phyloP scores from a whole-genome alignment of 2,888 invertebrate species.

The Sphaeridia pumilis region DNA sequence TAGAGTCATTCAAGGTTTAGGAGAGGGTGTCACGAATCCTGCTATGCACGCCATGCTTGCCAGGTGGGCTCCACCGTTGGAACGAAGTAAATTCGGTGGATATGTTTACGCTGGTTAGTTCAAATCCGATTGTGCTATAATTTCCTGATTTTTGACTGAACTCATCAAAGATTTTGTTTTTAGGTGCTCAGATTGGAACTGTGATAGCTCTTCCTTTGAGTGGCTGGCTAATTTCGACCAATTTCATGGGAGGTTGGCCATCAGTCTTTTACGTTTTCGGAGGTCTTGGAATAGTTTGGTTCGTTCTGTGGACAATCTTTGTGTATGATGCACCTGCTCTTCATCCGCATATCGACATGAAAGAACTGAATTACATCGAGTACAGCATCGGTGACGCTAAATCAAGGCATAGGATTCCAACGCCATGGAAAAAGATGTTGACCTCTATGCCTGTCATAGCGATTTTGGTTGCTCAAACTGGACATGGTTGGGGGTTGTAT shows the following conservation, averaged over 20 bases:
- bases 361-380: slow-evolving; percentile 53
- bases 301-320: slow-evolving; percentile 59
- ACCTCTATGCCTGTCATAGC: slow-evolving; percentile 32
- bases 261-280: slow-evolving; percentile 79
- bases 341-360: slow-evolving; percentile 61
- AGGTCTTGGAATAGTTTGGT: slow-evolving; percentile 67
- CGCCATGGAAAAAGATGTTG: slow-evolving; percentile 31
- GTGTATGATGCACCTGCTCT: slow-evolving; percentile 60
- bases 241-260: slow-evolving; percentile 70
- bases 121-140: not conserved
- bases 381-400: slow-evolving; percentile 24
- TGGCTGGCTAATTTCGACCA: slow-evolving; percentile 66
- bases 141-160: not conserved
- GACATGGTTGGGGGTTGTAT: slow-evolving; percentile 53
- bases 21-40: slow-evolving; percentile 89
- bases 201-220: slow-evolving; percentile 74
- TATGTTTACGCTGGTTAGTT: slow-evolving; percentile 63
- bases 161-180: not conserved
- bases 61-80: slow-evolving; percentile 78
- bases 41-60: slow-evolving; percentile 81
- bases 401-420: slow-evolving; percentile 20
- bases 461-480: slow-evolving; percentile 30
- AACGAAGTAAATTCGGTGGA: slow-evolving; percentile 79
- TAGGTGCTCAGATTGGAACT: slow-evolving; percentile 81
- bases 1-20: slow-evolving; percentile 67